Conservation (phyloP, 2,888 invertebrate species). For the Podotricha telesiphe region DNA sequence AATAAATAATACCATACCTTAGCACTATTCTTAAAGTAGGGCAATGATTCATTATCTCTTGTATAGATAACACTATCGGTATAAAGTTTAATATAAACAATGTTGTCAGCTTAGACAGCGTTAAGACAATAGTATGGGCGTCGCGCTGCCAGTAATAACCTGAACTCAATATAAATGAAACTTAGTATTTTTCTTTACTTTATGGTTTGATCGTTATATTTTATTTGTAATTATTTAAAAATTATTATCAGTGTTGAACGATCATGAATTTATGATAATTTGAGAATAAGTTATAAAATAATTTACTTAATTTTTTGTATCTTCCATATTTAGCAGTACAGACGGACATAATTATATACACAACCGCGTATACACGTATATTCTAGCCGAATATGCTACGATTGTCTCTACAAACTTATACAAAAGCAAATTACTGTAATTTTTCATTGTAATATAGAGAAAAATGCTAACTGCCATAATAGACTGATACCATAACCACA, state of each 20-base stretch:
- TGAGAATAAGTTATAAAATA: no score
- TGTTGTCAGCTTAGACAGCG: conserved; percentile 14
- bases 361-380: no score
- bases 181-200: neutral
- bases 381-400: no score
- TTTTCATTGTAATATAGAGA: neutral
- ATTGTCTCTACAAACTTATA: neutral
- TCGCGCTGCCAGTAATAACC: neutral
- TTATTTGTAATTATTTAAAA: neutral
- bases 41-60: conserved; percentile 1
- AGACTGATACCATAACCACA: neutral
- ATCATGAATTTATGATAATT: no score
- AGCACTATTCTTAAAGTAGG: neutral
- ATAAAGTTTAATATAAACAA: conserved; percentile 11
- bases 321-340: no score
- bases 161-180: neutral
- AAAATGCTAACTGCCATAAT: neutral
- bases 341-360: no score
- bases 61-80: neutral
- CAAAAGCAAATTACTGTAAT: neutral
- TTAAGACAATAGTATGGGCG: neutral
- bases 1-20: neutral
- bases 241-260: no score
- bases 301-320: no score
- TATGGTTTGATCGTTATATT: neutral